Evolutionary conservation across 2,888 invertebrate genomes (phyloP).

Genomic region (Acleris holmiana): DNA sequence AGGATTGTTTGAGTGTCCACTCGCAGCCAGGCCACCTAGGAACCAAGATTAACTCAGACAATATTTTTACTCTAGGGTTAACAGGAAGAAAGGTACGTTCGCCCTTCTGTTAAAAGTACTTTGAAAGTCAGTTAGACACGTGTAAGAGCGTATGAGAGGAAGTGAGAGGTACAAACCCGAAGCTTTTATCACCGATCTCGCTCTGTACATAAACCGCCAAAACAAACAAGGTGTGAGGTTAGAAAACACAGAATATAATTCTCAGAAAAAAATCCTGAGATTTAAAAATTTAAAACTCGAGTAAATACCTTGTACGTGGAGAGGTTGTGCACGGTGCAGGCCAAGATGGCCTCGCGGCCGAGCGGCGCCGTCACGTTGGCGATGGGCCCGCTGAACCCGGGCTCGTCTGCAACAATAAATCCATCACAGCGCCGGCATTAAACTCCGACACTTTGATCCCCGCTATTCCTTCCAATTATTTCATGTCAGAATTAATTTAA

Average conservation of each 20-base stretch:
- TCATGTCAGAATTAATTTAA: slow-evolving; percentile 24
- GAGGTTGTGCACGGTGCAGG: slow-evolving; percentile 92
- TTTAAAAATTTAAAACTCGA: too few relatives aligned
- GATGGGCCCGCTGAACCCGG: slow-evolving; percentile 92
- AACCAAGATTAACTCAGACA: slow-evolving; percentile 38
- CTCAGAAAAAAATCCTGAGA: too few relatives aligned
- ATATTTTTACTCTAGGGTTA: not conserved
- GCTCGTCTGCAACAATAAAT: slow-evolving; percentile 84
- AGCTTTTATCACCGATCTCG: too few relatives aligned
- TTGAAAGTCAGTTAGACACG: too few relatives aligned
- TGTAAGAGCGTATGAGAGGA: too few relatives aligned
- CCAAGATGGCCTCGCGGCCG: slow-evolving; percentile 92
- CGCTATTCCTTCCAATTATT: slow-evolving; percentile 31
- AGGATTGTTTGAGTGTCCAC: slow-evolving; percentile 96
- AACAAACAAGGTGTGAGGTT: too few relatives aligned
- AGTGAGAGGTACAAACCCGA: too few relatives aligned
- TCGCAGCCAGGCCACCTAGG: slow-evolving; percentile 93
- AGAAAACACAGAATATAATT: too few relatives aligned
- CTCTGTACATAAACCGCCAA: too few relatives aligned
- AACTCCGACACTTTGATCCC: slow-evolving; percentile 15
- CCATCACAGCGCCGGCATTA: slow-evolving; percentile 22
- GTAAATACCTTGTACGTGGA: slow-evolving; percentile 90
- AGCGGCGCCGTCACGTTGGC: slow-evolving; percentile 93
- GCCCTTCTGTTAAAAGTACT: too few relatives aligned
- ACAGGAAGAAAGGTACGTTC: too few relatives aligned